Evolutionary conservation across 2,113 vertebrate genomes (phyloP).

Genomic region (Ahaetulla prasina): DNA sequence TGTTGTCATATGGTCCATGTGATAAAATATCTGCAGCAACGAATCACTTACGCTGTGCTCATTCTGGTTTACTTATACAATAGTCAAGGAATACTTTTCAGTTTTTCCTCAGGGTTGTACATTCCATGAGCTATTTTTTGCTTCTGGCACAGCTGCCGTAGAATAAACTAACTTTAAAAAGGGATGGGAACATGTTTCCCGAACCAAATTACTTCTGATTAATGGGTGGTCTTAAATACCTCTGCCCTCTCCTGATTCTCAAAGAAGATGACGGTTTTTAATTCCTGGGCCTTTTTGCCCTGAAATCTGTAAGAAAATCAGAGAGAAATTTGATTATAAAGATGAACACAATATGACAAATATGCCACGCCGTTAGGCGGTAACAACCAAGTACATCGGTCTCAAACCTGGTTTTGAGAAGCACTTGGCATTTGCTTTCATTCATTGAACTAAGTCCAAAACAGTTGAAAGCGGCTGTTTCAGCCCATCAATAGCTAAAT

Average conservation of each 20-base stretch:
- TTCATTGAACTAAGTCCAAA: not conserved
- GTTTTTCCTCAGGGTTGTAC: fast-evolving
- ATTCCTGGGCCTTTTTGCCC: not conserved
- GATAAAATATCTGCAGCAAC: not conserved
- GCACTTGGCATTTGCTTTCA: not conserved
- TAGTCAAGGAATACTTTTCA: fast-evolving
- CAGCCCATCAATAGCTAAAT: not conserved
- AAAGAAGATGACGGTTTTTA: not conserved
- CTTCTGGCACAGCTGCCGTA: not conserved
- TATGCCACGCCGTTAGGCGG: not conserved
- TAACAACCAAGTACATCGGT: not conserved
- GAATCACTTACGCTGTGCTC: not conserved
- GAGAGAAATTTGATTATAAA: not conserved
- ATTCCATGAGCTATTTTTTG: constrained; percentile 4
- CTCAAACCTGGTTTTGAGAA: not conserved
- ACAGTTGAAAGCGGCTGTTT: constrained; percentile 7
- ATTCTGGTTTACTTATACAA: fast-evolving
- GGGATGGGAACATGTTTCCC: not conserved
- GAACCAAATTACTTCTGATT: constrained; percentile 16
- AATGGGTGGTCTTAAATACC: not conserved
- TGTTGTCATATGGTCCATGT: not conserved
- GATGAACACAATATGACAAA: not conserved
- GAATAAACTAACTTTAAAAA: not conserved
- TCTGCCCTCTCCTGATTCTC: not conserved
- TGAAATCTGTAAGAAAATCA: not conserved